These are phyloP conservation scores for Mustelus asterias DNA, from an alignment of 2,113 vertebrate genomes.

Conservation along the genomic window DNA sequence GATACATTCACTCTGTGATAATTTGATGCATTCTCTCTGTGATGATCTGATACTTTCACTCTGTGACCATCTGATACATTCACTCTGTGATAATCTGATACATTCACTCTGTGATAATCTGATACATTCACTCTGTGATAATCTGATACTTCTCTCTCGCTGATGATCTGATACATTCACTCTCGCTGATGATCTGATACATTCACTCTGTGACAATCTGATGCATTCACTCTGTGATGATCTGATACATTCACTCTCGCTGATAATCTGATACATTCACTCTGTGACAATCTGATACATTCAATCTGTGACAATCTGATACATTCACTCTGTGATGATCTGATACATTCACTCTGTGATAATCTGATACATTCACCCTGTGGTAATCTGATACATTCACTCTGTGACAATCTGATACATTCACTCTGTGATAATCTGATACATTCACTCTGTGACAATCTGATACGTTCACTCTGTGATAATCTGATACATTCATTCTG, in stretches of 20 bases:
- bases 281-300: too few species aligned
- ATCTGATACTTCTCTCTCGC: too few species aligned
- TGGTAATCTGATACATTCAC: background rate
- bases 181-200: too few species aligned
- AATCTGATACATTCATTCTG: background rate
- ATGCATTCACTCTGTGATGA: too few species aligned
- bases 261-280: too few species aligned
- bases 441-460: background rate
- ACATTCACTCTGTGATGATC: background rate
- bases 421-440: background rate
- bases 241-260: too few species aligned
- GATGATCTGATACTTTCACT: background rate
- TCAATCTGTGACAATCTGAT: too few species aligned
- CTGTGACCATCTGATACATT: background rate
- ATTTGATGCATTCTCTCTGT: background rate
- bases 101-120: background rate
- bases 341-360: background rate
- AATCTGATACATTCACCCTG: too few species aligned
- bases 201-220: too few species aligned
- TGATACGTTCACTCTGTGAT: background rate
- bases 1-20: background rate
- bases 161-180: too few species aligned
- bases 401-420: background rate
- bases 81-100: background rate
- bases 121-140: too few species aligned